phyloP scores from a whole-genome alignment of 2,797 vertebrate genomes.

The Ctenochaetus hawaiiensis region DNA sequence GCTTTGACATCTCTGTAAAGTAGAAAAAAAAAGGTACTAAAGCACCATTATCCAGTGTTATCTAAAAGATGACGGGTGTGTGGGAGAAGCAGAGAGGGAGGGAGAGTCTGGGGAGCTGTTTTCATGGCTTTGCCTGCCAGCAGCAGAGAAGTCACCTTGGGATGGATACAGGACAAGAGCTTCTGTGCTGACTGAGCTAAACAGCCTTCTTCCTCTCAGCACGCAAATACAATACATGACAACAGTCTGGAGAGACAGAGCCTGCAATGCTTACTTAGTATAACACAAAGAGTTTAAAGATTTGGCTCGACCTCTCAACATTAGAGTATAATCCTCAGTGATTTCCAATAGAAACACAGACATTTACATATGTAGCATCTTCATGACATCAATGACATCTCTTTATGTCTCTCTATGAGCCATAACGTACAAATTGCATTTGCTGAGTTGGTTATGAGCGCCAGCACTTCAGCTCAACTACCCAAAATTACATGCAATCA shows the following conservation, averaged over 20 bases:
- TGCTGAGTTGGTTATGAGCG: neutral
- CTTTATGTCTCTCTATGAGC: conserved; percentile 1
- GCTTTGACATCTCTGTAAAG: conserved; percentile 24
- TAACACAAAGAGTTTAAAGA: conserved; percentile 13
- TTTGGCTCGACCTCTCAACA: neutral
- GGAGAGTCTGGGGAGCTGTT: conserved; percentile 43
- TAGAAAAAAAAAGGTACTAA: conserved; percentile 8
- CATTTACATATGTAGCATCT: neutral
- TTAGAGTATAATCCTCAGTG: neutral
- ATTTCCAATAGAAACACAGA: neutral
- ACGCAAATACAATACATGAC: conserved; percentile 33
- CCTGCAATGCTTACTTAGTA: conserved; percentile 7
- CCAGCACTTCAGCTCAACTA: neutral
- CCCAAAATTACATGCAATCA: neutral
- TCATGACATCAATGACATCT: neutral
- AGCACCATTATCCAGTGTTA: conserved; percentile 27
- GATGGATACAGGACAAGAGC: conserved; percentile 61
- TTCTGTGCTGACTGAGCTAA: conserved; percentile 73
- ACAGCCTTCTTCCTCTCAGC: conserved; percentile 40
- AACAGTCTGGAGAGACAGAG: conserved; percentile 8
- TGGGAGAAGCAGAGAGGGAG: conserved; percentile 50
- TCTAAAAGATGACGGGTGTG: conserved; percentile 49
- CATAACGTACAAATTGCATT: neutral
- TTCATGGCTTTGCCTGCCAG: conserved; percentile 70
- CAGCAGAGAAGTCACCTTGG: conserved; percentile 82